Base-by-base conservation (phyloP, 2,888 invertebrate genomes). In the Zygogramma bicolorata region DNA sequence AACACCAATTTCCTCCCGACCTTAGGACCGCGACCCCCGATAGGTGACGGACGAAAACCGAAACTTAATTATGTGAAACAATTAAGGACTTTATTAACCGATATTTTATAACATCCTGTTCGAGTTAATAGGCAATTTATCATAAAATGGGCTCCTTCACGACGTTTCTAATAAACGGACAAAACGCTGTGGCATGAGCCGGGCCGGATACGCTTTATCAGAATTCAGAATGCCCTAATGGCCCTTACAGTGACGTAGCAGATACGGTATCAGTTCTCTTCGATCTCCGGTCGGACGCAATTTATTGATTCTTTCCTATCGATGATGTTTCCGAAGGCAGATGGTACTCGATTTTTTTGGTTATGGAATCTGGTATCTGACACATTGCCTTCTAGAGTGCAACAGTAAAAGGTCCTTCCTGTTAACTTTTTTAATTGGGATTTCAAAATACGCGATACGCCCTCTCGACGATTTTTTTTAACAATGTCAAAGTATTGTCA, bases 21-120 rank as follows among this genome's bases (percentile, higher is more conserved):
- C 27, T 3, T 27, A n/a, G 25, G 53, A 53, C 53, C 53, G 46
- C 46, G 46, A 46, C 46, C 53, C 27, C 22, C 53, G 40, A 58
- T 38, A 53, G 42, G 65, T 25, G 69, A 58, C 49, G 22, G 53
- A 18, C 57, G 53, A 61, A 72, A 68, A 68, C 69, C 62, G 22
- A 73, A 62, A 73, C 58, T 58, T 46, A 73, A 62, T 69, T 69
- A 69, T 25, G 34, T 38, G 67, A 62, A 71, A 73, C 69, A 66
- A 73, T 73, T 69, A 73, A 58, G 63, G 63, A 66, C 69, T 73
- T 73, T 69, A 73, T 69, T 73, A 73, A 70, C 62, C 67, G 60
- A 73, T 73, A 73, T 70, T 73, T 73, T 73, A 73, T 65, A 70
- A 60, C 73, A 70, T 73, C 73, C 73, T 66, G 73, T 69, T 53